Conservation (phyloP, 2,113 vertebrate species). For the Xiphias gladius region DNA sequence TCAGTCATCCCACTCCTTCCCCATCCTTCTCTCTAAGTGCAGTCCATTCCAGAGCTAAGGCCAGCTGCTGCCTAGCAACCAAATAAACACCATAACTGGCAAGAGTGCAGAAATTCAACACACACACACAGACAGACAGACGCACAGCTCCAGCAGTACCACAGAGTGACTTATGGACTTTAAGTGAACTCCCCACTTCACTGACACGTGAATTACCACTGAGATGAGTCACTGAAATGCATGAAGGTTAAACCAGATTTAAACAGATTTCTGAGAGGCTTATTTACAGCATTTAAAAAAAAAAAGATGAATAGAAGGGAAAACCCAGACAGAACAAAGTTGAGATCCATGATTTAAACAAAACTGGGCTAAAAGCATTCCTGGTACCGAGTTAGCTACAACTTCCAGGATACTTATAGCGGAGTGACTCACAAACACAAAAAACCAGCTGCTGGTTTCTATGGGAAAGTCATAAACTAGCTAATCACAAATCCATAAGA, state of each 20-base stretch:
- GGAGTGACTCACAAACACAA: neutral
- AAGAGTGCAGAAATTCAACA: slow-evolving; percentile 55
- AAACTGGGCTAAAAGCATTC: neutral
- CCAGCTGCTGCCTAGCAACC: slow-evolving; percentile 77
- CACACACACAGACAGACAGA: slow-evolving; percentile 30
- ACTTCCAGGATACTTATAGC: neutral
- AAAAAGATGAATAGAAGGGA: neutral
- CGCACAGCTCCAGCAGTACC: neutral
- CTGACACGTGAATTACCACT: slow-evolving; percentile 17
- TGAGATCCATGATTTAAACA: neutral
- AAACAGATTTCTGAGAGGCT: neutral
- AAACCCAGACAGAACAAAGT: neutral
- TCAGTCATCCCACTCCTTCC: neutral
- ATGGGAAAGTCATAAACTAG: slow-evolving; percentile 4
- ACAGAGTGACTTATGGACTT: slow-evolving; percentile 28
- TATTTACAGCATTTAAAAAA: neutral
- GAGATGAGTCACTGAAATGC: slow-evolving; percentile 25
- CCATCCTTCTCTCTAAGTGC: slow-evolving; percentile 43
- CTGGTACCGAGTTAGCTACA: neutral
- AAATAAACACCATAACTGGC: slow-evolving; percentile 74
- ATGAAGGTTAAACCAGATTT: neutral
- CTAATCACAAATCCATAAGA: slow-evolving; percentile 15
- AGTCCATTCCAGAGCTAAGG: slow-evolving; percentile 74
- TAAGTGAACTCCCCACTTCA: slow-evolving; percentile 6
- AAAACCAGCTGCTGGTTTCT: neutral